Evolutionary conservation across 2,888 invertebrate genomes (phyloP), one percentile per base, ranked within the genome.

Genomic region (Leptopilina syphax): DNA sequence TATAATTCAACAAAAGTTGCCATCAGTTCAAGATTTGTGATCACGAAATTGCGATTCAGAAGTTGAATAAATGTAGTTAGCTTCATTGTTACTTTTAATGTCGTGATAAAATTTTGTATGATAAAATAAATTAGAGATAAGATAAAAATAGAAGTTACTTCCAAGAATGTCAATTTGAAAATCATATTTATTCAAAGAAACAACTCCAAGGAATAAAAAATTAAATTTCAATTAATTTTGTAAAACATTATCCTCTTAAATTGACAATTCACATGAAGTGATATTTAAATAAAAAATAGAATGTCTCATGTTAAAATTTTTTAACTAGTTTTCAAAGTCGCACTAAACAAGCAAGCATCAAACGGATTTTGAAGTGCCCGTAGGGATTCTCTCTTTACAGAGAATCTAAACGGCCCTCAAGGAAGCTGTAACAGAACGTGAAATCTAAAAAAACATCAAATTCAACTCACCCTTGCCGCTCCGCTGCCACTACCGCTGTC

Each of bases 401-500:
- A 10, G 57, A 73, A 73, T 73, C 57, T 73, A 57, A 73, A 57
- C 73, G n/a, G 34, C 34, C 57, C 57, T 57, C 34, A 41, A 73
- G 73, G 57, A 73, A 57, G n/a, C 57, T 57, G 73, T 13, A 13
- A 27, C 34, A 57, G 57, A 57, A 73, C 34, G 57, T 73, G 34
- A 57, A 73, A 57, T 57, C 34, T 57, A 73, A 57, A 73, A 65
- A 73, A 57, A 63, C 18, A 73, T 73, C 4, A 68, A 65, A n/a
- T 76, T 77, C 82, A 79, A 84, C 88, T 90, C 84, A 91, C 91
- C 91, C 91, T 87, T 87, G 90, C 90, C 90, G 89, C 88, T 91
- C 89, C 89, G 90, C 91, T 91, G 89, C 91, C 90, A 91, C 91
- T 90, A 91, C 91, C 91, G 89, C 90, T 90, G 91, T 88, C 88